Evolutionary conservation across 2,888 invertebrate species (phyloP), one percentile per base, ranked within the genome.

Genomic region (Agrochola litura): DNA sequence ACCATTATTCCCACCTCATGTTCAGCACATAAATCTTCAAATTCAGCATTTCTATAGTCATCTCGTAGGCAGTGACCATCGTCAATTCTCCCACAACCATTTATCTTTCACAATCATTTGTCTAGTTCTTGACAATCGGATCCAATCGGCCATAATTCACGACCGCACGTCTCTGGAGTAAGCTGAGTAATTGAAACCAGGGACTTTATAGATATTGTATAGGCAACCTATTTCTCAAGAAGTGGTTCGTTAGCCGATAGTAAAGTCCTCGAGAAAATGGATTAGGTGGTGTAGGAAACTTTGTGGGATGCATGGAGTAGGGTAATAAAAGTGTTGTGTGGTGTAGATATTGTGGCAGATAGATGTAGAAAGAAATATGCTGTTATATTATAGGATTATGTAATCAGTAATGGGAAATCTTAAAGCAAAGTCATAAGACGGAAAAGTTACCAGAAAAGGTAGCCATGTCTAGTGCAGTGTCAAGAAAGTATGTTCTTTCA

Each of bases 181-280:
- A 77, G 71, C 80, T 84, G 86, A 84, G 88, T 87, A 86, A 87
- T 87, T 87, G 84, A 80, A 87, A 84, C 70, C 60, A 74, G 54
- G n/a, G 64, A 69, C 61, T 85, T 77, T 74, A 77, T 76, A 77
- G 76, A 76, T 83, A 83, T 79, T 73, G 71, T 82, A 82, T 70
- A 75, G 68, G 46, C 79, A 56, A 60, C 76, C 69, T 46, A 84
- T 85, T 79, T 74, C 79, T 79, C 68, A 77, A 73, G 68, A 70
- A 69, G 76, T 73, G 43, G 69, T 85, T 84, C 70, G 66, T 78
- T 84, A 81, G 71, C 22, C 6, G 56, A 37, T 82, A 78, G 70
- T 81, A 73, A 71, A 68, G 76, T 58, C 77, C 63, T 73, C 25
- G 54, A 71, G 54, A 61, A 80, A 77, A 83, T 72, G 52, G 61